A percentile compares a stretch with the other conserved stretches of the same genome.
Conservation (phyloP, 2,113 vertebrate genomes). For the Oreochromis tanganicae region DNA sequence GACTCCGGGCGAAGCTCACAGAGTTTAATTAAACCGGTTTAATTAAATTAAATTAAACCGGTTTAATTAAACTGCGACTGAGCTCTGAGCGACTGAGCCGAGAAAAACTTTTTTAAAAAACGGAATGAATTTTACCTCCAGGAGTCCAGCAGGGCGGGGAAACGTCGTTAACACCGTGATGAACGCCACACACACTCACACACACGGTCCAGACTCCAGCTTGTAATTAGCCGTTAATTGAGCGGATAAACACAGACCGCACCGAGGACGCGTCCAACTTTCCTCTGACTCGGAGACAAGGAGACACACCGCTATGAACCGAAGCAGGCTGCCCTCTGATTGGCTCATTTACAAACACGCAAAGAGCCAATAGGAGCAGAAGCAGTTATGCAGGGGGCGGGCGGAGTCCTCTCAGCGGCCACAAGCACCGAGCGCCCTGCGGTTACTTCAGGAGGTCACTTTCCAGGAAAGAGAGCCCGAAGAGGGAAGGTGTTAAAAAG, state of each 20-base stretch:
- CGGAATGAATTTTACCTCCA: neutral
- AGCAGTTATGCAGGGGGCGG: neutral
- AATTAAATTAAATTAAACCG: neutral
- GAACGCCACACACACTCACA: rapidly evolving
- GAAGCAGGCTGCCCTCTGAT: neutral
- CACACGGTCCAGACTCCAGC: neutral
- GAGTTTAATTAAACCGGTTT: neutral
- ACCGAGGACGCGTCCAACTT: neutral
- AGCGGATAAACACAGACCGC: neutral
- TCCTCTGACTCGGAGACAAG: neutral
- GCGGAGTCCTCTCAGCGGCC: neutral
- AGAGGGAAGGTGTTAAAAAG: neutral
- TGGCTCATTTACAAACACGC: neutral
- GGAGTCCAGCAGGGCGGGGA: neutral
- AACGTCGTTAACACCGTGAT: neutral
- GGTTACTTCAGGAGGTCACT: neutral
- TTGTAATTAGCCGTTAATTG: neutral
- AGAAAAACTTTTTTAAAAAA: neutral
- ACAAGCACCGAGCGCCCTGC: neutral
- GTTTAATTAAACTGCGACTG: neutral
- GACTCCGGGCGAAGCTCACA: neutral
- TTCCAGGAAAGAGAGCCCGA: rapidly evolving
- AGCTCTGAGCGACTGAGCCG: neutral
- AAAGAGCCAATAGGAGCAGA: conserved; percentile 3
- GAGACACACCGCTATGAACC: conserved; percentile 10